Base-by-base conservation (phyloP, 1,140 invertebrate species). In the Gryllus bimaculatus region DNA sequence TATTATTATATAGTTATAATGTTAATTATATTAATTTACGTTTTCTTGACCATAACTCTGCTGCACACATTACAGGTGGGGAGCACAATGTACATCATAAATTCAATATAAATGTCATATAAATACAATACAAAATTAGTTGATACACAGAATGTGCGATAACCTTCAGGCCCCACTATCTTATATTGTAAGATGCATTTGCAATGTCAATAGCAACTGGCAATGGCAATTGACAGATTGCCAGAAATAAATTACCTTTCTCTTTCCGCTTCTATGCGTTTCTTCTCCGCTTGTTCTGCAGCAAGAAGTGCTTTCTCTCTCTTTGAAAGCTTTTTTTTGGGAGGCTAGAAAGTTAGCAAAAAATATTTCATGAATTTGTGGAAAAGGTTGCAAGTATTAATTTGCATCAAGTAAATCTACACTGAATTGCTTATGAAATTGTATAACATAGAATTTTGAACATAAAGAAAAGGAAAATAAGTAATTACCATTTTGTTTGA, bases 241-340 rank as follows among this genome's bases (percentile, higher is more conserved):
- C 26, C 26, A 39, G 1, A 39, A 39, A 39, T 39, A 39, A 21
- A 21, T 77, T 49, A 79, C 78, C 78, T 77, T 21, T 79, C 78
- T 47, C n/a, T 26, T 1, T 79, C 78, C 8, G 18, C 73, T 66
- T 75, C 78, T 21, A 75, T 54, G 7, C 49, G 7, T 47, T 66
- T 15, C 78, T 66, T 15, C 74, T 76, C 78, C 4, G 75, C 47
- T 26, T 48, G n/a, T 66, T 79, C 74, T 39, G 78, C 78, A 47
- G 74, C 47, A 15, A 79, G 74, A 7, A 39, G 47, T 54, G 74
- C 74, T 54, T 79, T 79, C 54, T 79, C 78, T 26, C 73, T 76
- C 26, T 79, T 79, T 13, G 78, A 39, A 8, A 79, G 74, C 48
- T 79, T 79, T 74, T 79, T 79, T 15, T 78, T 78, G 7, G 78